Evolutionary conservation across 2,113 vertebrate species (phyloP).

Genomic region (Pipra filicauda): DNA sequence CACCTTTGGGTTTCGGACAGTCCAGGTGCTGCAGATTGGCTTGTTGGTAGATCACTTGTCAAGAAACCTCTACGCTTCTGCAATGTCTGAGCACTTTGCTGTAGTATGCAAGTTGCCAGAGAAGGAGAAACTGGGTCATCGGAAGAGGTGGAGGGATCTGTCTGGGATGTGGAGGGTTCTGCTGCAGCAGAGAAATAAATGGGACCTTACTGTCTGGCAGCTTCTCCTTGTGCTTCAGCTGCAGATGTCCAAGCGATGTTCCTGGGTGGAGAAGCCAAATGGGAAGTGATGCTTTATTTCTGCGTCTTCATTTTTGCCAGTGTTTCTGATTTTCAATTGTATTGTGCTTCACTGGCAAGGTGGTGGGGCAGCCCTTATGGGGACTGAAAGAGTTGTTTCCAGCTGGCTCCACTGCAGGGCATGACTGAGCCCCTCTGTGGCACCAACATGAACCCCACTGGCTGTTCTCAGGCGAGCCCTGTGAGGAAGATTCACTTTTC

Average conservation of each 20-base stretch:
- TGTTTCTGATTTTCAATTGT: background rate
- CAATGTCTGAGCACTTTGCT: background rate
- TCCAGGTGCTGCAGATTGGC: background rate
- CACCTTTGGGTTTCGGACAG: rapidly evolving
- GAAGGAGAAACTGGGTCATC: background rate
- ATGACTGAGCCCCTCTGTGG: rapidly evolving
- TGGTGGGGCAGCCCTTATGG: too few species aligned
- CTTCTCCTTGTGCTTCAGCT: background rate
- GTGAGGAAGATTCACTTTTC: background rate
- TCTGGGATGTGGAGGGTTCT: background rate
- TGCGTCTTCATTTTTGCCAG: background rate
- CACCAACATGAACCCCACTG: rapidly evolving
- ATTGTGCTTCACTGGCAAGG: background rate
- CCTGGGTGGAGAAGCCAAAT: background rate
- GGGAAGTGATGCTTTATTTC: background rate
- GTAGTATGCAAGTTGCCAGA: background rate
- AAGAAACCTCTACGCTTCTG: background rate
- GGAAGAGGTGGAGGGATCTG: background rate
- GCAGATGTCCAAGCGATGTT: rapidly evolving
- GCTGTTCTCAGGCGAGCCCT: background rate
- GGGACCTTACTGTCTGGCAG: rapidly evolving
- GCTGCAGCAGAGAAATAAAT: background rate
- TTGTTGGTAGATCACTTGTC: background rate
- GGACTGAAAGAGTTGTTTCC: background rate
- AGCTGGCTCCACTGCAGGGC: background rate